Base-by-base conservation (phyloP, 2,888 invertebrate genomes). In the Lamproptera curius region DNA sequence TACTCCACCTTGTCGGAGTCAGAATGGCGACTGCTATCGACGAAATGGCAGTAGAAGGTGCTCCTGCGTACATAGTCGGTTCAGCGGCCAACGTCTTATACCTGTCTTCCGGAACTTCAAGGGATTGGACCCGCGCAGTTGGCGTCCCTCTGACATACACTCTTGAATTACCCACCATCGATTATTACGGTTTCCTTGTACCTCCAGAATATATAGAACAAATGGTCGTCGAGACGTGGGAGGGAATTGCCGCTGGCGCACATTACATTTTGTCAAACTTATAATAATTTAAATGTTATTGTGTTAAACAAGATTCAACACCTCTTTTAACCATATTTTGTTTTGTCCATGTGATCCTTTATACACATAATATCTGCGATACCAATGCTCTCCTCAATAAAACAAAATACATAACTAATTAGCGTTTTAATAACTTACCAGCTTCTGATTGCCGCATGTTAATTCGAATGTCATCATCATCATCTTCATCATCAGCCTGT, bases 81-180 rank as follows among this genome's bases (percentile, higher is more conserved):
- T 90, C 87, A 54, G 90, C 90, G 0, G 88, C 90, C 0, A 65
- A 75, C 13, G 74, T 91, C 1, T 76, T 90, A 46, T 92, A 92
- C 66, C 85, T 76, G 49, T 90, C 91, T 0, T 83, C 90, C 11
- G 93, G 93, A 16, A 91, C 92, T 3, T 92, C 92, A 58, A 90
- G 92, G 53, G 93, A 93, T 70, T 94, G 91, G 89, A 90, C 91
- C 0, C 88, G 89, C 55, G 90, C 82, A 10, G 83, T 76, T 0
- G 89, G 89, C 0, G 78, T 92, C 42, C 89, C 90, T 0, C 75
- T 92, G 23, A 86, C 92, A 0, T 92, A 92, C 59, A 93, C 92
- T 6, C 72, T 93, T 65, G 93, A 93, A 70, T 73, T 94, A 46
- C 92, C 92, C 0, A 90, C 89, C 20, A 92, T 91, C 51, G 76